Percentiles rank a stretch among this genome's conserved stretches.
Conservation (phyloP, 1,140 invertebrate genomes). For the Psix sp. region DNA sequence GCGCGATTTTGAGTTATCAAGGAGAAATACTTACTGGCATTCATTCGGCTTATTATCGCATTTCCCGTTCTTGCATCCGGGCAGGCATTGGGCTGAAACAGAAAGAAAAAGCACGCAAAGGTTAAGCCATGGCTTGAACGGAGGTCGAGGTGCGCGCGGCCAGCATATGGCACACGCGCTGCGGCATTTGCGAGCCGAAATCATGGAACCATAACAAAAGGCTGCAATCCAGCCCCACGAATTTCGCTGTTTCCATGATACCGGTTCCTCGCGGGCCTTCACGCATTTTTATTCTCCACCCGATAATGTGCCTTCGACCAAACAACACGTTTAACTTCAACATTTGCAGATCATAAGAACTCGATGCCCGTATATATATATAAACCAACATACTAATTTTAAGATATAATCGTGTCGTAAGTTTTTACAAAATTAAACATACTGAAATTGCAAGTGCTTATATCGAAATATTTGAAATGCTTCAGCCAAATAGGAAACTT, state of each 20-base stretch:
- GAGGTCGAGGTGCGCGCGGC: constrained; percentile 65
- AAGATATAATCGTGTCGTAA: too few relatives aligned
- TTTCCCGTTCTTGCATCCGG: constrained; percentile 94
- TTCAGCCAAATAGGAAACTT: too few relatives aligned
- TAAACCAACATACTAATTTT: too few relatives aligned
- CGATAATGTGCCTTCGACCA: too few relatives aligned
- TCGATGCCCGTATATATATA: too few relatives aligned
- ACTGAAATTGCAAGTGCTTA: too few relatives aligned
- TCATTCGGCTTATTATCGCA: constrained; percentile 92
- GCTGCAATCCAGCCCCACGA: neutral
- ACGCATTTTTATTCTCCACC: neutral
- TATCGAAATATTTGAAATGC: too few relatives aligned
- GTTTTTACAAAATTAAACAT: too few relatives aligned
- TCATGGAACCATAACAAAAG: constrained; percentile 17
- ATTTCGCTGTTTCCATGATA: too few relatives aligned
- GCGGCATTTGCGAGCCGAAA: neutral
- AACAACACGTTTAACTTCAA: too few relatives aligned
- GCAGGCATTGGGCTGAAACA: constrained; percentile 92
- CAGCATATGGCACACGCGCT: constrained; percentile 51
- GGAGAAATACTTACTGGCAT: constrained; percentile 90
- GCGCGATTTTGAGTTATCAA: constrained; percentile 4
- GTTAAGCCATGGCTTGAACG: constrained; percentile 72
- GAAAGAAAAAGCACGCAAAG: constrained; percentile 73
- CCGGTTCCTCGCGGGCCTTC: too few relatives aligned
- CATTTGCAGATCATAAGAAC: too few relatives aligned